These are phyloP conservation scores for Buphagus erythrorhynchus DNA, from an alignment of 2,797 vertebrate genomes.

Conservation along the genomic window DNA sequence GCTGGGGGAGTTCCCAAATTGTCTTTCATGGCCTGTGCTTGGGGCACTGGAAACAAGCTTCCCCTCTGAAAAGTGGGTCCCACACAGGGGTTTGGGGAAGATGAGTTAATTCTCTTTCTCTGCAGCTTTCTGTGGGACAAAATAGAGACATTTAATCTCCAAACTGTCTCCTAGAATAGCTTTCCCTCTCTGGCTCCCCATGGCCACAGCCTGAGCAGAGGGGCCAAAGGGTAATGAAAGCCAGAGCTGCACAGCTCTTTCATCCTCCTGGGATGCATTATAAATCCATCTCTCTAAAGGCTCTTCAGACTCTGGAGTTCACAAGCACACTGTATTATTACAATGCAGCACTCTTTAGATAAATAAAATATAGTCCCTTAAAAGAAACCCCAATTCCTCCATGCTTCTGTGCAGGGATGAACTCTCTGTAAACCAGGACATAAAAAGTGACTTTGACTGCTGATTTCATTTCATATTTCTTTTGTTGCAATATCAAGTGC, in stretches of 20 bases:
- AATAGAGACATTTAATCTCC: neutral
- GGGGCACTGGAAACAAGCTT: neutral
- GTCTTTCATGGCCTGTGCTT: neutral
- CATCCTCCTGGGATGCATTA: neutral
- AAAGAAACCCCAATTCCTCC: neutral
- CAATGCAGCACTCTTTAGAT: neutral
- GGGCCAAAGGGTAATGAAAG: conserved; percentile 15
- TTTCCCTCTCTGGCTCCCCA: neutral
- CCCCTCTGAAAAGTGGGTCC: neutral
- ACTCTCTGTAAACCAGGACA: neutral
- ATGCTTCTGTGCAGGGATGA: neutral
- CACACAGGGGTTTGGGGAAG: neutral
- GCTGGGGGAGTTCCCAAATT: neutral
- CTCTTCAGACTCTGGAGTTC: neutral
- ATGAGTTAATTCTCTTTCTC: neutral
- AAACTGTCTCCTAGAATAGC: neutral
- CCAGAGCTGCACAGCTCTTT: neutral
- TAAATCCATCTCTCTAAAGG: conserved; percentile 9
- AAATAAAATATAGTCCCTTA: neutral
- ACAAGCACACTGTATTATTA: neutral
- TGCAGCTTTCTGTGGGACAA: neutral
- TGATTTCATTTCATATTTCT: neutral
- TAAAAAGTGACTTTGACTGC: neutral
- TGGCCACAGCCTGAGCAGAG: neutral
- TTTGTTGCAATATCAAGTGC: neutral